Evolutionary conservation across 2,113 vertebrate genomes (phyloP), one percentile per base, ranked within the genome.

Genomic region (Neoarius graeffei): DNA sequence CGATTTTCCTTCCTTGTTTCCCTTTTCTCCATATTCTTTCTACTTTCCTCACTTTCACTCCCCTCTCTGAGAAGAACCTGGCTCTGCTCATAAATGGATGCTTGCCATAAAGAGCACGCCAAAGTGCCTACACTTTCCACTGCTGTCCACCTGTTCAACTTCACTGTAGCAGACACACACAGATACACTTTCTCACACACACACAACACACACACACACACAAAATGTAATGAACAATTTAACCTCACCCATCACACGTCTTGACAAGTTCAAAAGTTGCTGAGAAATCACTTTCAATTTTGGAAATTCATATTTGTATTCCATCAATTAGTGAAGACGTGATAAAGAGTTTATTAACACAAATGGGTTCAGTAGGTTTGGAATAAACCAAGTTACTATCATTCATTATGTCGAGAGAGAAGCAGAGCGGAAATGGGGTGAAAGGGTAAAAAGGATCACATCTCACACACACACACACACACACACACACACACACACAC

Each of bases 131-230:
- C 19, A 59, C 92, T 90, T 79, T 91, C 92, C 92, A 92, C 90
- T 92, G 91, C 93, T 85, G 88, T 92, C 94, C 95, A 96, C 95
- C 95, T 95, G 94, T 95, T 95, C 92, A 91, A 86, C 90, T 64
- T 88, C 85, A 86, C 85, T 87, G 85, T 71, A 85, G 83, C 35
- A 85, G 73, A 84, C 81, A 60, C 7, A 79, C 74, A 69, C 59
- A 9, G 85, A 71, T 8, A 84, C 14, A 73, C 42, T 35, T 35
- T 35, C 30, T 42, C 56, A 7, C 11, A 7, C 74, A 85, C 56
- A 76, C 73, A 85, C 52, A 80, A 73, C 10, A 14, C 64, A 85
- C 52, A 73, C 67, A 84, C 74, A 50, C 64, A 73, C 71, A 14
- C 76, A 50, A 57, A 73, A 30, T n/a, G 11, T 30, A n/a, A 54